A percentile compares a stretch with the other conserved stretches of the same genome.
phyloP scores from a whole-genome alignment of 2,888 invertebrate species.

The Leucozona laternaria region DNA sequence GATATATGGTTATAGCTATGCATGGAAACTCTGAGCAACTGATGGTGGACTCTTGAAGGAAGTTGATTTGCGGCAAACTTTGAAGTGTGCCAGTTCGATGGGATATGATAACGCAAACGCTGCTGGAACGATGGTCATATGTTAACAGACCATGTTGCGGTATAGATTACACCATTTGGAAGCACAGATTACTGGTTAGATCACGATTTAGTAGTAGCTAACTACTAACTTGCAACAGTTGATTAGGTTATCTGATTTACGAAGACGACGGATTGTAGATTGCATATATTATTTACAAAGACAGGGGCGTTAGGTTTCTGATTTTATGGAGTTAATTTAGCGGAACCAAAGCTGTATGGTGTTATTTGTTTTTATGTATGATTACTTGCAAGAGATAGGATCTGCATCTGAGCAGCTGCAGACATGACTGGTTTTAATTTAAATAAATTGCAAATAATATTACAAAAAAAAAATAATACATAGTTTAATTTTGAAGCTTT shows the following conservation, averaged over 20 bases:
- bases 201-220: slow-evolving; percentile 68
- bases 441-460: neutral
- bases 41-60: slow-evolving; percentile 37
- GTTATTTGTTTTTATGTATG: slow-evolving; percentile 52
- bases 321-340: slow-evolving; percentile 54
- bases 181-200: slow-evolving; percentile 59
- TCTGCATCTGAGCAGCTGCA: neutral
- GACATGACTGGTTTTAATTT: neutral
- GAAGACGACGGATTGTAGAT: slow-evolving; percentile 52
- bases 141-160: slow-evolving; percentile 55
- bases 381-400: neutral
- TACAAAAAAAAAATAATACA: no score
- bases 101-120: slow-evolving; percentile 69
- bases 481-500: no score
- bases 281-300: slow-evolving; percentile 9
- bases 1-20: neutral
- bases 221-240: slow-evolving; percentile 71
- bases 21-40: slow-evolving; percentile 24
- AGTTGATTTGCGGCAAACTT: slow-evolving; percentile 51
- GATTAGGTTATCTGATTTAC: slow-evolving; percentile 74
- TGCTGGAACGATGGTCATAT: slow-evolving; percentile 60
- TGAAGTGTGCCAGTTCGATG: slow-evolving; percentile 63
- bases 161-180: slow-evolving; percentile 52
- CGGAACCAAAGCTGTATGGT: slow-evolving; percentile 31
- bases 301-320: slow-evolving; percentile 39